Base-by-base conservation (phyloP, 2,113 vertebrate genomes). In the Melanotaenia duboulayi region DNA sequence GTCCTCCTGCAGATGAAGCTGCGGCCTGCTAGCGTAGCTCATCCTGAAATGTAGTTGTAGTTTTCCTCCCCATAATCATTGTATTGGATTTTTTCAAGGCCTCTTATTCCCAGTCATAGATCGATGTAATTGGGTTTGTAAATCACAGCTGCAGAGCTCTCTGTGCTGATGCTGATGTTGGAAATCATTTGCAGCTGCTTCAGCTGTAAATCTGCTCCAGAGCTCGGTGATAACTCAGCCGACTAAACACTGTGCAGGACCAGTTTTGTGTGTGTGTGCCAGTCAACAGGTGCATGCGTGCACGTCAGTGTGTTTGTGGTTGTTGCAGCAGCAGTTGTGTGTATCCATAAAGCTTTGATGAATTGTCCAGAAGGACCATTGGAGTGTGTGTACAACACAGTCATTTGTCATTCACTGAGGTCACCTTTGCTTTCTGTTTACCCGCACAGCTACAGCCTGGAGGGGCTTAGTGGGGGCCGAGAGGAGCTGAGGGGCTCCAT, bases 381-480 rank as follows among this genome's bases (percentile, higher is more conserved):
- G 28, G 8, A 37, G 39, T 32, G 16, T 28, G 19, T 52, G 23
- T 52, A 25, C 62, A 7, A 37, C 9, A 8, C 28, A 39, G 17
- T 61, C 49, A 16, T 37, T 59, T 8, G 23, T 65, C 0, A 40
- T 73, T 44, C 57, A 25, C 19, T 57, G 13, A 60, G 61, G 54
- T 82, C 42, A 74, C 37, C 11, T 77, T 0, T 75, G 58, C 10
- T n/a, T 72, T 62, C 50, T 11, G 82, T 75, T 5, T 90, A 57
- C 91, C 44, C 73, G 12, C 90, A 82, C 81, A 98, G 97, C 94
- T 98, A 96, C 94, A 99, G 98, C 87, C 84, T 99, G 16, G 98
- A 99, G 94, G 97, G 96, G 46, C 94, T 99, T 74, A 90, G 94
- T 6, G 95, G 93, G 24, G 94, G 76, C 40, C 80, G 91, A 19